Conservation (phyloP, 2,888 invertebrate species). For the Harpagoxenus sublaevis region DNA sequence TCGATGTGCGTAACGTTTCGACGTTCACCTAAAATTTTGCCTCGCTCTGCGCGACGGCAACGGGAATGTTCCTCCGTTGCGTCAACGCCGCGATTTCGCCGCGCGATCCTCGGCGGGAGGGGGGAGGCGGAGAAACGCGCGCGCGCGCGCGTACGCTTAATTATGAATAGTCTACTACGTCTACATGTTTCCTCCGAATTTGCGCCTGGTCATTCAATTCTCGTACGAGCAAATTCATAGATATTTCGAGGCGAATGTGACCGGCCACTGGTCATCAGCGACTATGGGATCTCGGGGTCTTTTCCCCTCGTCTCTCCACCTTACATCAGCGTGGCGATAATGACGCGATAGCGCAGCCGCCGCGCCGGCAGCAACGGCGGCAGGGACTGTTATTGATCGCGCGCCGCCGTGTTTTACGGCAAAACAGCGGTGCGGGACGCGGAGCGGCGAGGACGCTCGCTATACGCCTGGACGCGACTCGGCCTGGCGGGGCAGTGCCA, state of each 20-base stretch:
- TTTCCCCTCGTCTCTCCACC: not conserved
- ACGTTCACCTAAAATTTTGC: not conserved
- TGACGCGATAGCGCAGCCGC: conserved; percentile 67
- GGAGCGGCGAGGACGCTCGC: conserved; percentile 50
- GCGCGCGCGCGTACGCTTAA: too few species aligned
- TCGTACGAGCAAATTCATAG: not conserved
- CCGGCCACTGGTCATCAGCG: too few species aligned
- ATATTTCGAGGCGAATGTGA: not conserved
- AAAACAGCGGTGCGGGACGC: conserved; percentile 64
- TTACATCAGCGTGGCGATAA: conserved; percentile 25
- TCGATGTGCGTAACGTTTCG: not conserved
- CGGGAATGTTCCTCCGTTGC: not conserved
- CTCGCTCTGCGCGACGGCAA: not conserved
- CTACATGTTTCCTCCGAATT: not conserved
- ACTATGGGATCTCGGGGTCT: not conserved
- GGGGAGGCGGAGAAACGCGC: not conserved
- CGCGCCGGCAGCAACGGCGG: conserved; percentile 60
- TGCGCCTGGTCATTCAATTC: not conserved
- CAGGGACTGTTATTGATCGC: conserved; percentile 68
- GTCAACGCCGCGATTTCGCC: not conserved
- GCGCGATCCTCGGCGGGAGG: not conserved
- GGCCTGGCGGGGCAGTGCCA: conserved; percentile 42
- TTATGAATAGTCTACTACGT: not conserved
- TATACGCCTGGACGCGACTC: conserved; percentile 46
- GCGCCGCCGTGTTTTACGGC: conserved; percentile 72